A percentile compares a stretch with the other conserved stretches of the same genome.
phyloP scores from a whole-genome alignment of 2,797 vertebrate genomes.

The Malacoraja senta region DNA sequence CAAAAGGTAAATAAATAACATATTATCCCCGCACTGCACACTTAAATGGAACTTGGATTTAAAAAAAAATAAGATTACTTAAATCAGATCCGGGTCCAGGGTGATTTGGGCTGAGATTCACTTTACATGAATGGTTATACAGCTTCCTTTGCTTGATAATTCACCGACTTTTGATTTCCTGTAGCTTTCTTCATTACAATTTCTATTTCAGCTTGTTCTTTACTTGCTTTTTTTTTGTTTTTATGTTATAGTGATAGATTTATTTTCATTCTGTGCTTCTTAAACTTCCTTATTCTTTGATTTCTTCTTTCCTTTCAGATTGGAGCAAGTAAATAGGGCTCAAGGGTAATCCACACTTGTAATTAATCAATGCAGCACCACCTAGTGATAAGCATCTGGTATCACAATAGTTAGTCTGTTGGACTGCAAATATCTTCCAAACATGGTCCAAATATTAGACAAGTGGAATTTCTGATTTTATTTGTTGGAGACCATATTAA shows the following conservation, averaged over 20 bases:
- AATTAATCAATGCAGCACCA: conserved; percentile 29
- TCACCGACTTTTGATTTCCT: conserved; percentile 4
- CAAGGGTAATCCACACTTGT: conserved; percentile 6
- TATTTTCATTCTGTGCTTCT: conserved; percentile 1
- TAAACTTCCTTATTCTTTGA: conserved; percentile 31
- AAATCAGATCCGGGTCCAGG: background rate
- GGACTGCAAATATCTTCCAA: background rate
- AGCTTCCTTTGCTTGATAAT: background rate
- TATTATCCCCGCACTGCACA: background rate
- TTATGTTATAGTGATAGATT: background rate
- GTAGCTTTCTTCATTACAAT: background rate
- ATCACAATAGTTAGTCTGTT: conserved; percentile 6
- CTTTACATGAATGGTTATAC: background rate
- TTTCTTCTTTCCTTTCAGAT: conserved; percentile 38
- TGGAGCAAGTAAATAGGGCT: conserved; percentile 37
- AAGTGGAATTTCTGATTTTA: conserved; percentile 5
- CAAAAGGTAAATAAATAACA: conserved; percentile 75
- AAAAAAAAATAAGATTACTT: background rate
- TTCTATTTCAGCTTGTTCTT: background rate
- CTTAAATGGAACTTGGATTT: background rate
- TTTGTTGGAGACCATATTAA: conserved; percentile 6
- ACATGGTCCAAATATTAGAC: conserved; percentile 16
- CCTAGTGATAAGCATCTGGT: background rate
- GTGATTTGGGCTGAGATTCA: background rate
- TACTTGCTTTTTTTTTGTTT: conserved; percentile 7